Percentiles rank a stretch among this genome's conserved stretches.
Evolutionary conservation across 2,113 vertebrate species (phyloP).

Genomic region (Talpa occidentalis): DNA sequence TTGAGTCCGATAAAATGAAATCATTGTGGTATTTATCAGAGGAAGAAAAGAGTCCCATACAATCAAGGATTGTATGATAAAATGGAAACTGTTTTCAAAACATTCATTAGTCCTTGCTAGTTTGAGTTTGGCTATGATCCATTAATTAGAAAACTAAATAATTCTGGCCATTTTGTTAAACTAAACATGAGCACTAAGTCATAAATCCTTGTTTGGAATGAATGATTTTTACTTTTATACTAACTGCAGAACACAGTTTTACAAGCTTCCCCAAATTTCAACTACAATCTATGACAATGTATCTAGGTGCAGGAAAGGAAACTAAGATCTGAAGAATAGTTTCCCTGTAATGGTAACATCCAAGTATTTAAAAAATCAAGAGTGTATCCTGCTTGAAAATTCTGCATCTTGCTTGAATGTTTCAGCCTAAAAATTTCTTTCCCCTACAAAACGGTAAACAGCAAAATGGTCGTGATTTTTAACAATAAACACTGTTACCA

Average conservation of each 20-base stretch:
- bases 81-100: constrained; percentile 38
- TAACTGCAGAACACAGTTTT: constrained; percentile 20
- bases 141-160: constrained; percentile 46
- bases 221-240: background rate
- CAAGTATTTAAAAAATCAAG: background rate
- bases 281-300: background rate
- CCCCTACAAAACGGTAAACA: background rate
- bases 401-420: background rate
- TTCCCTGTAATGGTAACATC: background rate
- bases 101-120: constrained; percentile 13
- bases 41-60: background rate
- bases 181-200: constrained; percentile 35
- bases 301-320: background rate
- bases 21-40: constrained; percentile 48
- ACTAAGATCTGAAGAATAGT: background rate
- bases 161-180: background rate
- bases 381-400: background rate
- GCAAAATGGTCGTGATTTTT: background rate
- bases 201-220: background rate
- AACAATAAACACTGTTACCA: background rate
- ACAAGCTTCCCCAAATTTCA: constrained; percentile 18
- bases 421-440: background rate
- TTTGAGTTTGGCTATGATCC: constrained; percentile 39
- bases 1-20: constrained; percentile 54
- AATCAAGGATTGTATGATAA: constrained; percentile 25